A percentile compares a stretch with the other conserved stretches of the same genome.
phyloP scores from a whole-genome alignment of 2,888 invertebrate species.

The Saturnia japonica region DNA sequence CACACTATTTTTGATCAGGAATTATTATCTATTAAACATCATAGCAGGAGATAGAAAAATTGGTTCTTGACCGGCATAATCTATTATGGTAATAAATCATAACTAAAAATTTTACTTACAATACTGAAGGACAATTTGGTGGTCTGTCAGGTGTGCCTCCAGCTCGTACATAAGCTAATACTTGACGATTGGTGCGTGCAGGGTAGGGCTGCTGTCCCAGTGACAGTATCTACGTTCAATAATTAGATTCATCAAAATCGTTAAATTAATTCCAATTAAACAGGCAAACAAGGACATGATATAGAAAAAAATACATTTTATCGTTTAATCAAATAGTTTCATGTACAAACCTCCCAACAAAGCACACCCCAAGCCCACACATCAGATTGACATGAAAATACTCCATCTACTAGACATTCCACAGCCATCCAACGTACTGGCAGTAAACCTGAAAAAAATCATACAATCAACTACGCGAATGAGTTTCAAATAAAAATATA shows the following conservation, averaged over 20 bases:
- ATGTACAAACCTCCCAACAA: slow-evolving; percentile 89
- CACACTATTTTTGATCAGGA: neutral
- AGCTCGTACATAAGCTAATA: slow-evolving; percentile 92
- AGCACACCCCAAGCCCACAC: slow-evolving; percentile 98
- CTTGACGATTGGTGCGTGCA: slow-evolving; percentile 95
- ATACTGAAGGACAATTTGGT: slow-evolving; percentile 90
- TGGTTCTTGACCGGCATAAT: no score
- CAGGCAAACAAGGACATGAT: no score
- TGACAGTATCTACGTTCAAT: slow-evolving; percentile 86
- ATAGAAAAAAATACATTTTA: no score
- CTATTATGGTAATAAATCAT: neutral
- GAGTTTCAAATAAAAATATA: no score
- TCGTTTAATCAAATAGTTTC: no score
- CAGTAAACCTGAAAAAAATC: slow-evolving; percentile 84
- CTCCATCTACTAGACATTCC: slow-evolving; percentile 96
- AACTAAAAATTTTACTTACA: slow-evolving; percentile 78
- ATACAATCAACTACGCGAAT: no score
- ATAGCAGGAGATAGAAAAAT: no score
- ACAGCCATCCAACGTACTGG: slow-evolving; percentile 99
- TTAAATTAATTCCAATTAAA: no score
- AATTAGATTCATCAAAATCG: no score
- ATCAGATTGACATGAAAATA: slow-evolving; percentile 98
- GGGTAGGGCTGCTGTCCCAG: slow-evolving; percentile 98
- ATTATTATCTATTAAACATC: no score
- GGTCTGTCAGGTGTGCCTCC: slow-evolving; percentile 93